Base-by-base conservation (phyloP, 2,888 invertebrate genomes). In the Lumbricus terrestris region DNA sequence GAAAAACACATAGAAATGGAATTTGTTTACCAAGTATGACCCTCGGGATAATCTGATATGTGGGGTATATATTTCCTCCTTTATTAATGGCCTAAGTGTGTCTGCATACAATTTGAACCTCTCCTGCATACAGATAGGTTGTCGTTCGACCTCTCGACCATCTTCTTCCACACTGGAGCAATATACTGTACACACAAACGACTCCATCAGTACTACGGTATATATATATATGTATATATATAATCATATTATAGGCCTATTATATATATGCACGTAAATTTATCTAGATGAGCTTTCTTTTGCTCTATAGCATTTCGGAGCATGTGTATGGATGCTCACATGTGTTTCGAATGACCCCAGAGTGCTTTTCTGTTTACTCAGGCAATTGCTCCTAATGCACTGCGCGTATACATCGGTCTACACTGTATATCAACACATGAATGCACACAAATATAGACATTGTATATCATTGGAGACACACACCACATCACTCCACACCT, bases 361-460 rank as follows among this genome's bases (percentile, higher is more conserved):
- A 85, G 85, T 85, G 85, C n/a, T 85, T 37, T 35, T 34, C n/a
- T 85, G 85, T 85, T 85, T 85, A 85, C 85, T 85, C 37, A 85
- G 85, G 35, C 37, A 85, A 85, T 33, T 34, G 23, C 33, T 23
- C 34, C 34, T 85, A 85, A 85, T 85, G 85, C 85, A 85, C 0
- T 8, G 18, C 33, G 35, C 35, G 23, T 20, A 37, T 83, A 33
- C 11, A 83, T 15, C 3, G 8, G 3, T n/a, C n/a, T n/a, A n/a
- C n/a, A n/a, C n/a, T n/a, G n/a, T n/a, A 35, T 54, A 54, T 54
- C 69, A 69, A n/a, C 69, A n/a, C n/a, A 69, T n/a, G n/a, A 2
- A 23, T 4, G 20, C 47, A 47, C 47, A 47, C 47, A 20, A 47
- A 47, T 47, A 47, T 23, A 47, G 47, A 47, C 47, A 23, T 47